Evolutionary conservation across 92 coral and sea anemone species (phyloP).

Genomic region (Scolanthus callimorphus): DNA sequence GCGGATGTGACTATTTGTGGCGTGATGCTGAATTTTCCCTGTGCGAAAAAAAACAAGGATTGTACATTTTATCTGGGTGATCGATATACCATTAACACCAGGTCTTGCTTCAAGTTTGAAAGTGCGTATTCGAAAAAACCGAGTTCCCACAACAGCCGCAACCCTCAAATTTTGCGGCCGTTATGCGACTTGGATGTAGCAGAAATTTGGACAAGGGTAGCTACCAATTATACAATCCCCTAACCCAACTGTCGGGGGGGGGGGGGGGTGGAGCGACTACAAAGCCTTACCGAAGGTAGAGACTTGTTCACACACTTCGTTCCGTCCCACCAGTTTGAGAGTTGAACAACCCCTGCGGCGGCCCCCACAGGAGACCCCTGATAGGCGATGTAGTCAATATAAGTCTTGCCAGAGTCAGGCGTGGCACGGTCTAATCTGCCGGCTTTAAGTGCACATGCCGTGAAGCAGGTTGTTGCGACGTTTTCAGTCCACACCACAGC

Average conservation of each 20-base stretch:
- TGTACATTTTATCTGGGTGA: too few relatives aligned
- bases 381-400: constrained; percentile 62
- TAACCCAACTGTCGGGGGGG: too few relatives aligned
- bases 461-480: constrained; percentile 26
- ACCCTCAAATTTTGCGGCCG: too few relatives aligned
- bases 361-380: constrained; percentile 68
- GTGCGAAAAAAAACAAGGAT: not conserved
- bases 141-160: too few relatives aligned
- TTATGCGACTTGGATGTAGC: too few relatives aligned
- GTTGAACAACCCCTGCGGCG: constrained; percentile 29
- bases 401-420: constrained; percentile 70
- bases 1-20: constrained; percentile 57
- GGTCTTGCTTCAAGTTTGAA: too few relatives aligned
- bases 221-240: too few relatives aligned
- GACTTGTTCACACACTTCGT: constrained; percentile 38
- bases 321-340: constrained; percentile 81
- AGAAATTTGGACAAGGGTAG: too few relatives aligned
- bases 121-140: too few relatives aligned
- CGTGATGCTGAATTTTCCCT: constrained; percentile 23
- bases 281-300: constrained; percentile 49
- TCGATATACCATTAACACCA: too few relatives aligned
- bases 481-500: constrained; percentile 80
- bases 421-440: constrained; percentile 69
- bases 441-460: constrained; percentile 64
- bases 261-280: too few relatives aligned